Evolutionary conservation across 2,797 vertebrate genomes (phyloP), one percentile per base, ranked within the genome.

Genomic region (Myripristis murdjan): DNA sequence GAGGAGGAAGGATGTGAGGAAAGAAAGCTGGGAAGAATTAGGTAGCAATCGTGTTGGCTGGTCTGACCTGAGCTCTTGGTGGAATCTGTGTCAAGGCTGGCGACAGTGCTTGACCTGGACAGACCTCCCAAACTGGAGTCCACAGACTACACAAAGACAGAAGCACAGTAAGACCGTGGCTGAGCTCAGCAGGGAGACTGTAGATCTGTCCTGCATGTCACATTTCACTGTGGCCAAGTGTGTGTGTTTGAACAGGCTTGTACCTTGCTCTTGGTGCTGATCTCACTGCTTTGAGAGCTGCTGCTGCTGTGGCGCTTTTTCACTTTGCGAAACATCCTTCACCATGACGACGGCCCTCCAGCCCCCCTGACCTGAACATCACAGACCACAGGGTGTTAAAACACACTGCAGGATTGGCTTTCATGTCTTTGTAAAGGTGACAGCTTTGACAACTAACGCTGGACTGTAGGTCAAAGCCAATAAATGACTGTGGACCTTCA

Each of bases 191-290:
- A 14, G n/a, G 8, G 10, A 9, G 26, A 58, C 28, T 18, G 16
- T 3, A 4, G 10, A n/a, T n/a, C n/a, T n/a, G n/a, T n/a, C n/a
- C n/a, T n/a, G n/a, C n/a, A 20, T 59, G 35, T 49, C 37, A 14
- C 2, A 2, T 52, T 0, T 16, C 18, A 12, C 47, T 24, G 5
- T 47, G 54, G 2, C 24, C 57, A 54, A 5, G 35, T 39, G 54
- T 2, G 11, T 39, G 33, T 23, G 44, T 44, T 43, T 31, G n/a
- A 20, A 7, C 10, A n/a, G 61, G 0, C 0, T 33, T 89, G 78
- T 83, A 99, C 98, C 96, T 99, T 99, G 94, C 98, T 99, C 84
- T 99, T 99, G 0, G 97, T 98, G 84, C 98, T 99, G 92, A 99
- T 96, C 85, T 99, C 98, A 71, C 98, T 99, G 90, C 98, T 98